Conservation (phyloP, 2,888 invertebrate genomes). For the Vanessa cardui region DNA sequence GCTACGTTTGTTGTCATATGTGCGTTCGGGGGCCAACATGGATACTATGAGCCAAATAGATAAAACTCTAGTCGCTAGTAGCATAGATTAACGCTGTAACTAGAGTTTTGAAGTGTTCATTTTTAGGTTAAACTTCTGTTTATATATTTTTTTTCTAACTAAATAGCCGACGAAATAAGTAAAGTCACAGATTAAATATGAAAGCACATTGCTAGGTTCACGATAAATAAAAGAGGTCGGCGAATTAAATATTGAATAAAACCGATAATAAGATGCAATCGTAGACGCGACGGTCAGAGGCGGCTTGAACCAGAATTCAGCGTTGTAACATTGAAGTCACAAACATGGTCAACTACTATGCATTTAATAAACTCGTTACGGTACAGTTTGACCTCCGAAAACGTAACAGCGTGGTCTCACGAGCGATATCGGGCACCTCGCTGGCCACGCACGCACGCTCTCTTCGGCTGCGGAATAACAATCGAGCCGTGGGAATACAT, state of each 20-base stretch:
- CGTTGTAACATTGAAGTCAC: constrained; percentile 25
- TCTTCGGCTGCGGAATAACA: constrained; percentile 70
- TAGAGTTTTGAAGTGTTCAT: background rate
- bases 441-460: constrained; percentile 57
- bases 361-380: constrained; percentile 43
- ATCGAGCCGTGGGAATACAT: constrained; percentile 74
- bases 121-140: too few species aligned
- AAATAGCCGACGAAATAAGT: too few species aligned
- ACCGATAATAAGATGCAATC: constrained; percentile 7
- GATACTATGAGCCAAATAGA: constrained; percentile 77
- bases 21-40: constrained; percentile 62
- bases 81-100: background rate
- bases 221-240: too few species aligned
- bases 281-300: constrained; percentile 5
- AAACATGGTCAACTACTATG: constrained; percentile 40
- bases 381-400: constrained; percentile 52
- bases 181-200: too few species aligned
- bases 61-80: constrained; percentile 55
- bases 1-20: constrained; percentile 45
- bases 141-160: too few species aligned
- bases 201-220: too few species aligned
- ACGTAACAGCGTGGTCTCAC: constrained; percentile 54
- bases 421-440: constrained; percentile 47
- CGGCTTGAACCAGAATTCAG: constrained; percentile 25
- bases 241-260: background rate